Percentiles rank a stretch among this genome's conserved stretches.
Conservation (phyloP, 2,113 vertebrate species). For the Gallinago paraguaiae region DNA sequence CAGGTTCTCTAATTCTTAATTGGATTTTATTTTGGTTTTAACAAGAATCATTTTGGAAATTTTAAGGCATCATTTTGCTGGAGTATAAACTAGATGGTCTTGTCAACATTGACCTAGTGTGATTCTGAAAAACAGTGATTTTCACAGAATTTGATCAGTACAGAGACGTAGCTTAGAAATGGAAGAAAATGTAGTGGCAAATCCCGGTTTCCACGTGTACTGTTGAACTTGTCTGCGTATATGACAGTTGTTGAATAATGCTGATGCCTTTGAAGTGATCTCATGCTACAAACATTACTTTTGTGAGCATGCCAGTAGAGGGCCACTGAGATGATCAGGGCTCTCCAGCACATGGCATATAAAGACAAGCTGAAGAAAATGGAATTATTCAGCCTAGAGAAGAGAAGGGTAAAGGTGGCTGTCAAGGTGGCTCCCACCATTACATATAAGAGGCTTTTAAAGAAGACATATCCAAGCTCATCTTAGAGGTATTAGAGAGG, state of each 20-base stretch:
- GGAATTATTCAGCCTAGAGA: background rate
- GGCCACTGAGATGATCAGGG: no score
- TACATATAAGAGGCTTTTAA: background rate
- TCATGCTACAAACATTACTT: background rate
- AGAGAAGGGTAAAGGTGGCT: background rate
- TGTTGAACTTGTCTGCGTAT: background rate
- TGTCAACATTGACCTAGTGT: background rate
- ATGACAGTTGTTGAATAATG: background rate
- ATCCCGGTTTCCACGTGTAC: background rate
- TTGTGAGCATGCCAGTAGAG: background rate
- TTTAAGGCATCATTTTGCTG: background rate
- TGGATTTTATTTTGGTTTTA: background rate
- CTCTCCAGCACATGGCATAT: background rate
- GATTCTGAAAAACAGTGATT: background rate
- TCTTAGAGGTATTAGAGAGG: background rate
- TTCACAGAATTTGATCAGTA: background rate
- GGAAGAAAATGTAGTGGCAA: background rate
- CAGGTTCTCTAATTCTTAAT: fast-evolving
- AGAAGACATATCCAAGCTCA: background rate
- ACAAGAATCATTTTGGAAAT: background rate
- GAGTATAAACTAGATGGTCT: background rate
- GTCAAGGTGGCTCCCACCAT: background rate
- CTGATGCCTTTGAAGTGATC: background rate
- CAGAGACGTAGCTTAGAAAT: background rate
- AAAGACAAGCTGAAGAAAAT: background rate